phyloP scores from a whole-genome alignment of 2,113 vertebrate genomes.

The Symphodus melops region DNA sequence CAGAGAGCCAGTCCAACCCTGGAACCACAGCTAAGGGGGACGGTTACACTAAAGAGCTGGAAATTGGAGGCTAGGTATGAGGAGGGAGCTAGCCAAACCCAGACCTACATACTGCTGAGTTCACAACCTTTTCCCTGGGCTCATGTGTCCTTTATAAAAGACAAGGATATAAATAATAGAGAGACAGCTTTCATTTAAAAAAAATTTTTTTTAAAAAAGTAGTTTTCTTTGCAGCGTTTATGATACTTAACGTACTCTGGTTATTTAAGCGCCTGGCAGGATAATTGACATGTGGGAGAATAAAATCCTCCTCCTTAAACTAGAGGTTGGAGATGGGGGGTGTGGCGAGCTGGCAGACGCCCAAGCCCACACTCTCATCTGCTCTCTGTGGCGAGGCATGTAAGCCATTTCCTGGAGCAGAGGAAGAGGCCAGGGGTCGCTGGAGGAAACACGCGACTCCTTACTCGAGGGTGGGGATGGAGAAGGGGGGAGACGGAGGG shows the following conservation, averaged over 20 bases:
- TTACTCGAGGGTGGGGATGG: slow-evolving; percentile 15
- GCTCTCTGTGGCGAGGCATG: slow-evolving; percentile 75
- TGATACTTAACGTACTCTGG: not conserved
- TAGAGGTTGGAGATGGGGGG: slow-evolving; percentile 40
- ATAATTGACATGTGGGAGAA: slow-evolving; percentile 32
- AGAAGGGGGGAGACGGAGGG: slow-evolving; percentile 16
- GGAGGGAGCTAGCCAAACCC: slow-evolving; percentile 27
- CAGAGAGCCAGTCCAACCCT: slow-evolving; percentile 6
- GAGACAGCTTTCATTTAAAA: not conserved
- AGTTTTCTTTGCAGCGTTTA: not conserved
- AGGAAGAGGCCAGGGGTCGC: slow-evolving; percentile 86
- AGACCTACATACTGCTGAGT: slow-evolving; percentile 18
- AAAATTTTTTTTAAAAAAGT: too few species aligned
- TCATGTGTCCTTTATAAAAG: not conserved
- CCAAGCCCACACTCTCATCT: slow-evolving; percentile 70
- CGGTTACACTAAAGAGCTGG: slow-evolving; percentile 18
- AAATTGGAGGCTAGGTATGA: slow-evolving; percentile 10
- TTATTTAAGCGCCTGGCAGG: not conserved
- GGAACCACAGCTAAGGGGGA: slow-evolving; percentile 18
- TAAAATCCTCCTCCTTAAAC: slow-evolving; percentile 35
- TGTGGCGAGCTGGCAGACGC: slow-evolving; percentile 54
- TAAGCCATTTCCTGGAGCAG: slow-evolving; percentile 86
- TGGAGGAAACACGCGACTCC: slow-evolving; percentile 44
- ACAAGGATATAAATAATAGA: not conserved
- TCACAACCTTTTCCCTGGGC: not conserved